Conservation (phyloP, 2,797 vertebrate genomes). For the Buphagus erythrorhynchus region DNA sequence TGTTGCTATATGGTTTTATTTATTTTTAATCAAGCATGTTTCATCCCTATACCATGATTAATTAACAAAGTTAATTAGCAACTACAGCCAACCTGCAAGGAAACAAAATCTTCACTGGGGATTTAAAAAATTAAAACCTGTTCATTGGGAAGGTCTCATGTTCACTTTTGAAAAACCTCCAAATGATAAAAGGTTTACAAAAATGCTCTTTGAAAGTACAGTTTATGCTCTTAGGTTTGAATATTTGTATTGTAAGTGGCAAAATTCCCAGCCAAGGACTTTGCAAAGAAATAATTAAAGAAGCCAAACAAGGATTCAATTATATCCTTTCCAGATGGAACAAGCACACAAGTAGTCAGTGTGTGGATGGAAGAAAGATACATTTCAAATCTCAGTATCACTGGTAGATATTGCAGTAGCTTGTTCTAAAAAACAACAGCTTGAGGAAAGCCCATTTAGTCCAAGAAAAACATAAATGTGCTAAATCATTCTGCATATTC, state of each 20-base stretch:
- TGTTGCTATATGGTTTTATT: slow-evolving; percentile 1
- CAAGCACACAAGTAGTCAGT: background rate
- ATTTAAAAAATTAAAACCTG: slow-evolving; percentile 20
- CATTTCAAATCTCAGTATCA: background rate
- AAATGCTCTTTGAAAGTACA: slow-evolving; percentile 9
- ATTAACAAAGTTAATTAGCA: slow-evolving; percentile 60
- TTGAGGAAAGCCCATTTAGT: slow-evolving; percentile 8
- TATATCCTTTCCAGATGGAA: slow-evolving; percentile 53
- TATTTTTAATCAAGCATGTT: slow-evolving; percentile 57
- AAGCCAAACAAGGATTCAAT: slow-evolving; percentile 39
- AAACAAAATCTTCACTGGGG: slow-evolving; percentile 29
- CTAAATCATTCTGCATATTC: background rate
- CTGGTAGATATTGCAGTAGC: background rate
- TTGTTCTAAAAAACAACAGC: slow-evolving; percentile 38
- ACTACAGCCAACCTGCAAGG: slow-evolving; percentile 26
- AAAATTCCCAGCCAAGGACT: slow-evolving; percentile 37
- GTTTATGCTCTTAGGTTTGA: slow-evolving; percentile 37
- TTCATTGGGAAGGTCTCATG: slow-evolving; percentile 23
- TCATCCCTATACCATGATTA: slow-evolving; percentile 38
- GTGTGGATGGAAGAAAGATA: slow-evolving; percentile 32
- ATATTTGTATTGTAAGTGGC: slow-evolving; percentile 39
- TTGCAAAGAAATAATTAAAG: slow-evolving; percentile 33
- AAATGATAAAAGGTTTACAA: slow-evolving; percentile 57
- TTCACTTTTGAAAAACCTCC: background rate
- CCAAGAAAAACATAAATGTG: background rate